These are phyloP conservation scores for Pteropus alecto DNA, from an alignment of 2,113 vertebrate species.

Conservation along the genomic window DNA sequence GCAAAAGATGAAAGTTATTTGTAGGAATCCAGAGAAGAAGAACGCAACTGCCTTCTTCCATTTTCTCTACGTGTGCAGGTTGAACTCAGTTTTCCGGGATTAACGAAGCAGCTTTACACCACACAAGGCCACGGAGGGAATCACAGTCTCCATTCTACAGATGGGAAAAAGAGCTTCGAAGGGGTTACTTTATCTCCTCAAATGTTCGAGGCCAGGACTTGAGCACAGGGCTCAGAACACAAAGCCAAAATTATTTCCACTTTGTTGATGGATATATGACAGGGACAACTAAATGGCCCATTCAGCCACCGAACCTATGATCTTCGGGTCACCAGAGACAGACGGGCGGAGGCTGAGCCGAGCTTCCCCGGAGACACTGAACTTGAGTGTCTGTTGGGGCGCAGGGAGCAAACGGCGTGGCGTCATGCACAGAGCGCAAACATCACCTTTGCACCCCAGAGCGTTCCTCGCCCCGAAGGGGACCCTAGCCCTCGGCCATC, in stretches of 20 bases:
- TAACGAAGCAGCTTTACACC: background rate
- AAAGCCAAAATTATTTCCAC: background rate
- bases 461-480: too few relatives aligned
- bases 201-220: background rate
- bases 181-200: background rate
- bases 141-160: background rate
- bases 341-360: background rate
- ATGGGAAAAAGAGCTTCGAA: background rate
- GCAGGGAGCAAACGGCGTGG: too few relatives aligned
- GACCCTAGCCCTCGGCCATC: too few relatives aligned
- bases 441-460: too few relatives aligned
- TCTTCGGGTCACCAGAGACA: background rate
- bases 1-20: background rate
- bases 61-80: accelerated
- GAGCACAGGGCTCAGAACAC: background rate
- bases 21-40: too few relatives aligned
- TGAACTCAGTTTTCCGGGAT: background rate
- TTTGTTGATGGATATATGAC: background rate
- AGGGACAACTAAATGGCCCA: background rate
- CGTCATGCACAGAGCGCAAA: too few relatives aligned
- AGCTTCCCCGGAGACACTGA: background rate
- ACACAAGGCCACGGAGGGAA: accelerated
- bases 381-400: background rate
- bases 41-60: background rate
- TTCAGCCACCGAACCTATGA: background rate